Conservation (phyloP, 2,888 invertebrate genomes). For the Artemia sinica region DNA sequence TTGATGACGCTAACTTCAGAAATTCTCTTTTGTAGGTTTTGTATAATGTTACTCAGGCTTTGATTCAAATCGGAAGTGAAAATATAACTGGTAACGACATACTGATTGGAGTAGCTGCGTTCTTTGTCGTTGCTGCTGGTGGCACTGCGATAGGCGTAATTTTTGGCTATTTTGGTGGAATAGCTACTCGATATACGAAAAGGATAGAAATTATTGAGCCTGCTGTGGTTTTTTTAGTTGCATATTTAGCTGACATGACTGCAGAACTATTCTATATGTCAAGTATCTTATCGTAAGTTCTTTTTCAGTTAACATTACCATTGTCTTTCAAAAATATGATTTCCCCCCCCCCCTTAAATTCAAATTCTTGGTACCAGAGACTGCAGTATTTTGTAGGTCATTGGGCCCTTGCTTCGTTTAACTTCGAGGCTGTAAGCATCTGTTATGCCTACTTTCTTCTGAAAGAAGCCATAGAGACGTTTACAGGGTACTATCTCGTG, state of each 20-base stretch:
- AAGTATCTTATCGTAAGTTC: constrained; percentile 1
- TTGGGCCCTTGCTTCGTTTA: no score
- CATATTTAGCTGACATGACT: not conserved
- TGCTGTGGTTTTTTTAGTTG: constrained; percentile 34
- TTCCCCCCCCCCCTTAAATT: no score
- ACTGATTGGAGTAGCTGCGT: constrained; percentile 33
- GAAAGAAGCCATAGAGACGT: no score
- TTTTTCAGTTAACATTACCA: not conserved
- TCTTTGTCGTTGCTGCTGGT: constrained; percentile 34
- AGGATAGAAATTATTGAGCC: constrained; percentile 39
- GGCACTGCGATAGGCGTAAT: constrained; percentile 34
- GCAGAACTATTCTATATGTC: constrained; percentile 12
- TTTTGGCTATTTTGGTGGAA: constrained; percentile 33
- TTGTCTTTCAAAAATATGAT: no score
- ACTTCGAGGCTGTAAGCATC: no score
- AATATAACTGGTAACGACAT: constrained; percentile 28
- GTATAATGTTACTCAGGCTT: constrained; percentile 5
- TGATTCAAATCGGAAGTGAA: constrained; percentile 11
- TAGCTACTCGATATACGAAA: constrained; percentile 36
- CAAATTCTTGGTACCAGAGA: no score
- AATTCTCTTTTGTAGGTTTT: not conserved
- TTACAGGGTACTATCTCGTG: no score
- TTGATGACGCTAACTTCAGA: no score
- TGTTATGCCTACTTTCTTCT: no score
- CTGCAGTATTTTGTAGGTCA: no score